Percentiles rank a stretch among this genome's conserved stretches.
Conservation (phyloP, 2,113 vertebrate species). For the Nematolebias whitei region DNA sequence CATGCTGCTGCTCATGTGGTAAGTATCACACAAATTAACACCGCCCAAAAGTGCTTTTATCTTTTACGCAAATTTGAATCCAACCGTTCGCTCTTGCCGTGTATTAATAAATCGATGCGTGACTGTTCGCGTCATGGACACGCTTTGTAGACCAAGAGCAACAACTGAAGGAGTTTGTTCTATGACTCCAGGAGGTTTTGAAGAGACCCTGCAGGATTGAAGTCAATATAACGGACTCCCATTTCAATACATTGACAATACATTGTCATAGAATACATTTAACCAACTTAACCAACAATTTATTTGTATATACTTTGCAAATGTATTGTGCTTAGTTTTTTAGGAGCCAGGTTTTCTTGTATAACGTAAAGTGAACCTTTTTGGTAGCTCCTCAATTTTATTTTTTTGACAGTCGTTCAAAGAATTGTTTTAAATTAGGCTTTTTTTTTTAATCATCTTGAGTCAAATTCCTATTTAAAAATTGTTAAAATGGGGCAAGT, state of each 20-base stretch:
- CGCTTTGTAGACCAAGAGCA: conserved; percentile 33
- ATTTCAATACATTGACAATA: not conserved
- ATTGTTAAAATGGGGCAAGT: too few species aligned
- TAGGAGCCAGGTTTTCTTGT: not conserved
- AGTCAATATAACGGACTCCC: not conserved
- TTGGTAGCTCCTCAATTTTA: not conserved
- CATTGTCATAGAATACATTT: not conserved
- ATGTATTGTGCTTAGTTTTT: not conserved
- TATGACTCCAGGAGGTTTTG: conserved; percentile 9
- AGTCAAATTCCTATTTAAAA: too few species aligned
- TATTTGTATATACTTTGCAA: too few species aligned
- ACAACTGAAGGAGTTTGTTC: conserved; percentile 35
- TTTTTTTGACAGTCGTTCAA: too few species aligned
- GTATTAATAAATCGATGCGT: conserved; percentile 27
- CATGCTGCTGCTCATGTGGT: conserved; percentile 75
- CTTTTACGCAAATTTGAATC: conserved; percentile 35
- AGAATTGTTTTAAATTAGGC: too few species aligned
- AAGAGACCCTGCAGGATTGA: conserved; percentile 18
- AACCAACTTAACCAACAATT: not conserved
- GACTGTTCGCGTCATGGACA: conserved; percentile 32
- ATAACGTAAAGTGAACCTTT: too few species aligned
- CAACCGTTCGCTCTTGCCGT: conserved; percentile 17
- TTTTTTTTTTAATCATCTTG: too few species aligned
- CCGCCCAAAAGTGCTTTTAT: conserved; percentile 4
- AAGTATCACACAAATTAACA: conserved; percentile 35